These are phyloP conservation scores for Polietes domitor DNA, from an alignment of 2,888 invertebrate species.

Conservation along the genomic window DNA sequence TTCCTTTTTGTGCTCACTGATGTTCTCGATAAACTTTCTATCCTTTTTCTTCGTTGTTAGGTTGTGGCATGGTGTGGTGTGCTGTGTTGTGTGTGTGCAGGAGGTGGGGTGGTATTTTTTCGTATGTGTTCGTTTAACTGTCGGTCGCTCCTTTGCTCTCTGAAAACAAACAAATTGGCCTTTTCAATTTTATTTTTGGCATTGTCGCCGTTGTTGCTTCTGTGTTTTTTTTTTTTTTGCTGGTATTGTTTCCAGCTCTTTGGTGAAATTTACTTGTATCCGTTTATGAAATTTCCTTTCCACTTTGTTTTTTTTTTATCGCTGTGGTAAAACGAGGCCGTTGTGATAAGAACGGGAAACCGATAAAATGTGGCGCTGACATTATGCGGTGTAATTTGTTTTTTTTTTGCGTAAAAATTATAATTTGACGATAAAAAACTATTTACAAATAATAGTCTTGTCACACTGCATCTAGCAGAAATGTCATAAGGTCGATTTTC, in stretches of 20 bases:
- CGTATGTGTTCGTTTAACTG: constrained; percentile 71
- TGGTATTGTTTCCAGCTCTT: constrained; percentile 5
- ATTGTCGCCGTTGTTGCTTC: constrained; percentile 27
- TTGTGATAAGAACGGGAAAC: background rate
- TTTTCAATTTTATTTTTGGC: constrained; percentile 23
- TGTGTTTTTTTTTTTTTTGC: background rate
- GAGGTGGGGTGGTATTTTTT: background rate
- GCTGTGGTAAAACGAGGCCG: background rate
- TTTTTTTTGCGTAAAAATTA: too few species aligned
- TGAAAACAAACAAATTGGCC: constrained; percentile 44
- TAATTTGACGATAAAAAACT: too few species aligned
- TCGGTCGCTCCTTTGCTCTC: background rate
- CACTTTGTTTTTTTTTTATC: constrained; percentile 17
- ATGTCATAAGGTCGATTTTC: too few species aligned
- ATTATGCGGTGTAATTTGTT: too few species aligned
- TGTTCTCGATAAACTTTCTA: background rate
- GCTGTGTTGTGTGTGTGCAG: too few species aligned
- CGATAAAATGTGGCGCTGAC: background rate
- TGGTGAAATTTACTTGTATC: constrained; percentile 8
- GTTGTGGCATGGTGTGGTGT: too few species aligned
- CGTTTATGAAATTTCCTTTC: constrained; percentile 57
- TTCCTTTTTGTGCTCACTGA: too few species aligned
- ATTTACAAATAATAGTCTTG: too few species aligned
- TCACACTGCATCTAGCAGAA: too few species aligned
- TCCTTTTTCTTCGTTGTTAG: background rate